Base-by-base conservation (phyloP, 2,113 vertebrate genomes). In the Hypomesus transpacificus region DNA sequence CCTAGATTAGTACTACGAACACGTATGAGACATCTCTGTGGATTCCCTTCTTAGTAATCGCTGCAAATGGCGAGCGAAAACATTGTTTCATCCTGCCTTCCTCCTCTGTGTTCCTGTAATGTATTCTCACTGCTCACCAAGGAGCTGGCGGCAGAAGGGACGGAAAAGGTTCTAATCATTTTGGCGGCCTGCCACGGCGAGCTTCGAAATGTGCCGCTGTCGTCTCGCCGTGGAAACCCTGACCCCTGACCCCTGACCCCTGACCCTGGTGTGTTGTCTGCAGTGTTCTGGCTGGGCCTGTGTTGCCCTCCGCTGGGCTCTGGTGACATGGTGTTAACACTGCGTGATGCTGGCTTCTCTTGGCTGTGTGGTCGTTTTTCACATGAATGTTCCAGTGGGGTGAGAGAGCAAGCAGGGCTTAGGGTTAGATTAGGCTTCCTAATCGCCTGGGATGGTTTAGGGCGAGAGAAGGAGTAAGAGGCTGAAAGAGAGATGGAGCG, bases 371-470 rank as follows among this genome's bases (percentile, higher is more conserved):
- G 71, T 34, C 53, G 75, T 82, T 85, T 89, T 85, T 82, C 84
- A 85, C 82, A 80, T 73, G 75, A 86, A 70, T 75, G 80, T 82
- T 80, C 82, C 75, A 85, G 83, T 85, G 82, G 75, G 72, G 87
- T 76, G 84, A 73, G 60, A 60, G 73, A 81, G 81, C 24, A 26
- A 26, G 24, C 24, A 26, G 24, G 24, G 24, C 24, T 26, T 26
- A 9, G 9, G 39, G 39, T 13, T 2, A 46, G 0, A 46, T 46
- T 46, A 46, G 39, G 39, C 1, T 75, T 82, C 85, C 87, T 83
- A 79, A 28, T 78, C 78, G 84, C 78, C 82, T 80, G 31, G 5
- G 31, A 34, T 34, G 31, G 31, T 34, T 34, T 34, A 34, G 31
- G 62, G 65, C 14, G 59, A 81, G 74, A 69, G 70, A 73, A 26